Evolutionary conservation across 2,797 vertebrate species (phyloP).

Genomic region (Basileuterus tristriatus): DNA sequence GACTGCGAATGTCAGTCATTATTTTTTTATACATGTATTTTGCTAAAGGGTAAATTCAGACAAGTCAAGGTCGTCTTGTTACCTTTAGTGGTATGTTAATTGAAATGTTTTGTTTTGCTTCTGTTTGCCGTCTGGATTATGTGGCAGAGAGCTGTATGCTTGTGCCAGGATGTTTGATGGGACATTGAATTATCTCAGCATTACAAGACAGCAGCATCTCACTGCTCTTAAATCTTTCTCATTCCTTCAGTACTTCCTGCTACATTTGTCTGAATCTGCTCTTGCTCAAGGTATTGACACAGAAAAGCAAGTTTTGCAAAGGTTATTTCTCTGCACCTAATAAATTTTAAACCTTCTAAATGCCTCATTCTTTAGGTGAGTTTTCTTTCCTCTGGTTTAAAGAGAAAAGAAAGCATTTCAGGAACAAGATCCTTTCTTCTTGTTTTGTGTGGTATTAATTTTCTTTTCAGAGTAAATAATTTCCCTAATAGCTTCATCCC

Average conservation of each 20-base stretch:
- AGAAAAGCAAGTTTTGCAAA: conserved; percentile 16
- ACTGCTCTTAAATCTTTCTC: not conserved
- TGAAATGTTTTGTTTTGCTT: not conserved
- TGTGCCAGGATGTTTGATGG: not conserved
- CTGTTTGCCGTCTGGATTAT: not conserved
- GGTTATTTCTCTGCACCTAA: conserved; percentile 8
- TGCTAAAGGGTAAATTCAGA: not conserved
- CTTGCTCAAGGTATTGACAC: conserved; percentile 25
- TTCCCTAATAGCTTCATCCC: not conserved
- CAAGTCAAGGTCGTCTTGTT: not conserved
- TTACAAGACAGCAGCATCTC: not conserved
- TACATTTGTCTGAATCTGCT: not conserved
- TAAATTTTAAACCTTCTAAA: not conserved
- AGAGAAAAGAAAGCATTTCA: not conserved
- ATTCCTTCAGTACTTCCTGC: not conserved
- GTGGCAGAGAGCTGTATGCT: not conserved
- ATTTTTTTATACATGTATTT: conserved; percentile 18
- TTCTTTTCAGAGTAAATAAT: not conserved
- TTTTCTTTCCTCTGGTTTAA: not conserved
- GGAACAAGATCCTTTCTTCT: not conserved
- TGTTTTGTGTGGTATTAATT: not conserved
- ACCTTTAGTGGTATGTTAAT: not conserved
- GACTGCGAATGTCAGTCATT: not conserved
- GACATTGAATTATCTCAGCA: conserved; percentile 14
- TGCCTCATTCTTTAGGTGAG: not conserved